These are phyloP conservation scores for Notechis scutatus DNA, from an alignment of 2,113 vertebrate species.

Conservation along the genomic window DNA sequence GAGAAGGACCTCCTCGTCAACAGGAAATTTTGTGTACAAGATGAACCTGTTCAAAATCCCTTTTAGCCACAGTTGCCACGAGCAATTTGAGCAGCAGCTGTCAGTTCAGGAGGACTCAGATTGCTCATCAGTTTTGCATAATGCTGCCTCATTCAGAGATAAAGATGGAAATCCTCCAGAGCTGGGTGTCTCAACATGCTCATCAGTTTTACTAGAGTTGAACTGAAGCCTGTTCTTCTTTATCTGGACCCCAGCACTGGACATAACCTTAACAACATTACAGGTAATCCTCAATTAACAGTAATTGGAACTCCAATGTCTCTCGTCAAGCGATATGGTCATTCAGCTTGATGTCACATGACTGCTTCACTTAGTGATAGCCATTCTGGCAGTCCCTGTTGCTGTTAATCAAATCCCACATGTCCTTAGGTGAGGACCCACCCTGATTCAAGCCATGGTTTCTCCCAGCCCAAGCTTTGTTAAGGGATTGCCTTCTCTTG, in stretches of 20 bases:
- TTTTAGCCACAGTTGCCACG: neutral
- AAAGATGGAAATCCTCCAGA: neutral
- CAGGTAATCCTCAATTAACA: neutral
- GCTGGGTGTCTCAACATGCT: neutral
- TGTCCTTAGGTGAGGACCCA: neutral
- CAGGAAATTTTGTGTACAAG: neutral
- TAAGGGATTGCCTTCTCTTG: neutral
- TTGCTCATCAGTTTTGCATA: neutral
- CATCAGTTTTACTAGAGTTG: neutral
- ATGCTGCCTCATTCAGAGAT: neutral
- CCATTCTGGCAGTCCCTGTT: neutral
- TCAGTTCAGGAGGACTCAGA: neutral
- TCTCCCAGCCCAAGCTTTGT: neutral
- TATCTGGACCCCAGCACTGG: neutral
- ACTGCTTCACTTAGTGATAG: neutral
- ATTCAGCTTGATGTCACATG: neutral
- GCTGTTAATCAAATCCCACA: neutral
- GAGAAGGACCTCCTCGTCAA: neutral
- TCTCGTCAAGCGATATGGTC: neutral
- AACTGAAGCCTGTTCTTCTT: neutral
- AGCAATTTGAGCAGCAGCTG: neutral
- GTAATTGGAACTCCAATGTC: neutral
- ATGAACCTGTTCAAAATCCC: neutral
- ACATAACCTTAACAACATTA: neutral
- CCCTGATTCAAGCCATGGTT: neutral